Percentiles rank a stretch among this genome's conserved stretches.
These are phyloP conservation scores for Asarcornis scutulata DNA, from an alignment of 2,113 vertebrate species.

Conservation along the genomic window DNA sequence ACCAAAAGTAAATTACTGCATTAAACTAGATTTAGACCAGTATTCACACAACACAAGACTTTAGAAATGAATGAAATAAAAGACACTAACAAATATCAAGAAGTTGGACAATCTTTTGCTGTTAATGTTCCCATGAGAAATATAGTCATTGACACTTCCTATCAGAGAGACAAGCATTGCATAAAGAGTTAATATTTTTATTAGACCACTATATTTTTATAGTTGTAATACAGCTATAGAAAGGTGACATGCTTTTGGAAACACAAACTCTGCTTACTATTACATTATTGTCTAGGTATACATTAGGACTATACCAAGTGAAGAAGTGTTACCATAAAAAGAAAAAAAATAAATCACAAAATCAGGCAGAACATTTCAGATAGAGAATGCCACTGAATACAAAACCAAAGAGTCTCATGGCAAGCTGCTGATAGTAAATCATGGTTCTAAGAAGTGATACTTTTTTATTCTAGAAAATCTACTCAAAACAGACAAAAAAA, in stretches of 20 bases:
- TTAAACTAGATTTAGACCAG: not conserved
- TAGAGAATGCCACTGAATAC: not conserved
- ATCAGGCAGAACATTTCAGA: not conserved
- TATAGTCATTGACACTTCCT: not conserved
- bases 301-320: not conserved
- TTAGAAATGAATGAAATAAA: not conserved
- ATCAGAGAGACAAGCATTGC: not conserved
- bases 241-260: not conserved
- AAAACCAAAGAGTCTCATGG: not conserved
- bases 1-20: not conserved
- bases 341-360: rapidly evolving
- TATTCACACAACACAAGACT: not conserved
- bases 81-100: not conserved
- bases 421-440: not conserved
- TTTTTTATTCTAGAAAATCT: not conserved
- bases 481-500: not conserved
- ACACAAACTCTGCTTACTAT: not conserved
- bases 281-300: not conserved
- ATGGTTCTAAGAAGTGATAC: not conserved
- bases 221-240: not conserved
- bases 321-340: not conserved
- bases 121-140: not conserved
- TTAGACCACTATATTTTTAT: not conserved
- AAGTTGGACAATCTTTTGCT: not conserved
- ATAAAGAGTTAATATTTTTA: not conserved